Evolutionary conservation across 2,888 invertebrate genomes (phyloP).

Genomic region (Ctena decussata): DNA sequence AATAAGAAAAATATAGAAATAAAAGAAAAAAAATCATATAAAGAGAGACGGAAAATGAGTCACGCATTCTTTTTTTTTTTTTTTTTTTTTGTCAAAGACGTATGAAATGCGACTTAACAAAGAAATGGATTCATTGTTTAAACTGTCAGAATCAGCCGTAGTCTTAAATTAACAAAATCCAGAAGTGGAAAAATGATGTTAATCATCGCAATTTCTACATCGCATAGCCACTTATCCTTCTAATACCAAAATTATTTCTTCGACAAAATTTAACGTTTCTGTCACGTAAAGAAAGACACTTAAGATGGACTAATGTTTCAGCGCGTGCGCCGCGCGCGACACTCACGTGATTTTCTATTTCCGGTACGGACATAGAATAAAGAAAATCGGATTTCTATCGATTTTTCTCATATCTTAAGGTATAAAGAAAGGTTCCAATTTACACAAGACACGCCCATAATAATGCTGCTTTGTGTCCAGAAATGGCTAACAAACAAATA

Average conservation of each 20-base stretch:
- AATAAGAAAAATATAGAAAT: too few relatives aligned
- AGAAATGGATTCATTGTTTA: background rate
- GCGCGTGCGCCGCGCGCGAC: constrained; percentile 13
- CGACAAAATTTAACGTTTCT: constrained; percentile 6
- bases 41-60: too few relatives aligned
- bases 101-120: background rate
- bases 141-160: background rate
- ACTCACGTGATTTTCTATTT: constrained; percentile 16
- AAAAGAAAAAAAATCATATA: too few relatives aligned
- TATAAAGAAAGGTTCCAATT: constrained; percentile 5
- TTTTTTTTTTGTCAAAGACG: too few relatives aligned
- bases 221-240: constrained; percentile 1
- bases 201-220: constrained; percentile 6
- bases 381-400: background rate
- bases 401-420: constrained; percentile 4
- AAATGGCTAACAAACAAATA: constrained; percentile 15
- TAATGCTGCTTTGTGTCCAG: constrained; percentile 2
- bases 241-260: constrained; percentile 1
- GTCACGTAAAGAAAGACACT: constrained; percentile 14
- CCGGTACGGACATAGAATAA: background rate
- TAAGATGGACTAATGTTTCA: background rate
- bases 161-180: background rate
- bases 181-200: constrained; percentile 13
- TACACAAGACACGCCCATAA: background rate
- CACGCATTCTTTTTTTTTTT: too few relatives aligned